Evolutionary conservation across 1,140 invertebrate genomes (phyloP).

Genomic region (Drosophila ficusphila): DNA sequence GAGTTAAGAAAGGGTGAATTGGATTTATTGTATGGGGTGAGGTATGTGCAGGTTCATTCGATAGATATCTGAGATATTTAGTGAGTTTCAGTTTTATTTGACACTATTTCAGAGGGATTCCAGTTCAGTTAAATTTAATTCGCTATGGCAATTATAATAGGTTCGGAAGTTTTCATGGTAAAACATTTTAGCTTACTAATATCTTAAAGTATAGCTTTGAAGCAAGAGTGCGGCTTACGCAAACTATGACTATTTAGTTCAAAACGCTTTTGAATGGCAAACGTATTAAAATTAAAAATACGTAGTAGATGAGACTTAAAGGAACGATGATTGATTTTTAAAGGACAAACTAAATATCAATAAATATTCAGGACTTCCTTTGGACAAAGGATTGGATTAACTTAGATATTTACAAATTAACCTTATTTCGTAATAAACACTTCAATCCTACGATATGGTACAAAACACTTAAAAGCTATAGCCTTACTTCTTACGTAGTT

Average conservation of each 20-base stretch:
- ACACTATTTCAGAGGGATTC: conserved; percentile 15
- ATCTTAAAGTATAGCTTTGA: conserved; percentile 26
- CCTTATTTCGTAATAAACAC: conserved; percentile 23
- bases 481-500: conserved; percentile 49
- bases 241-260: conserved; percentile 68
- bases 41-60: conserved; percentile 40
- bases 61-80: conserved; percentile 7
- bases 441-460: conserved; percentile 49
- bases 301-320: conserved; percentile 23
- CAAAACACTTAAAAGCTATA: conserved; percentile 56
- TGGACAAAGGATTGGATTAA: conserved; percentile 5
- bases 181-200: conserved; percentile 22
- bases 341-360: conserved; percentile 29
- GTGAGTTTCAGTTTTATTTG: conserved; percentile 30
- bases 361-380: conserved; percentile 54
- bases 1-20: conserved; percentile 26
- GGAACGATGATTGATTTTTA: conserved; percentile 13
- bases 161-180: background rate
- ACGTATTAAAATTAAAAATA: conserved; percentile 38
- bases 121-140: conserved; percentile 21
- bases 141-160: conserved; percentile 10
- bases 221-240: conserved; percentile 60
- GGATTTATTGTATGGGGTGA: conserved; percentile 9
- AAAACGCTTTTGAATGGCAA: conserved; percentile 67
- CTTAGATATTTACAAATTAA: conserved; percentile 53